These are phyloP conservation scores for Ernsta delagoae DNA, from an alignment of 2,888 invertebrate species.

Conservation along the genomic window DNA sequence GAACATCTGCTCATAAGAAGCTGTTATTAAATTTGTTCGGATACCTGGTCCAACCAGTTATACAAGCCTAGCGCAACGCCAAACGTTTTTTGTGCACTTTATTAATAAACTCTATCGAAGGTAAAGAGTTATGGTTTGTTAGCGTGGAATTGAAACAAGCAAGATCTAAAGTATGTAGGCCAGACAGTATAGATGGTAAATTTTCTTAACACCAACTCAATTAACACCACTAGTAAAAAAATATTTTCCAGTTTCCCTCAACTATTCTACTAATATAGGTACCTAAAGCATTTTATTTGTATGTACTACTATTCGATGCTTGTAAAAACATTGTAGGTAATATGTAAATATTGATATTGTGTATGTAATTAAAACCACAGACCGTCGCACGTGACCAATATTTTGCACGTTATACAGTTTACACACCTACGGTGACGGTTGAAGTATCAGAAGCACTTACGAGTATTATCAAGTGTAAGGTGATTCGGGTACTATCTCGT, in stretches of 20 bases:
- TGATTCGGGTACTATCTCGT: constrained; percentile 51
- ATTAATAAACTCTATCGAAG: constrained; percentile 29
- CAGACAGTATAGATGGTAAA: neutral
- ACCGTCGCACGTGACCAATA: constrained; percentile 10
- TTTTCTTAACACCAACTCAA: neutral
- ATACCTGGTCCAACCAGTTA: constrained; percentile 39
- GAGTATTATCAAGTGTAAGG: constrained; percentile 33
- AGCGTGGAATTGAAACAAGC: neutral
- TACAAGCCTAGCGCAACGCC: constrained; percentile 32
- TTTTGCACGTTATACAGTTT: constrained; percentile 7
- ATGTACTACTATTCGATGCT: too few species aligned
- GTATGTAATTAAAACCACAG: neutral
- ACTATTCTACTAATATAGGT: too few species aligned
- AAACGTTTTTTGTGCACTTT: constrained; percentile 35
- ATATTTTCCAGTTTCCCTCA: neutral
- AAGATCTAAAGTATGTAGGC: neutral
- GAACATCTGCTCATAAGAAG: constrained; percentile 72
- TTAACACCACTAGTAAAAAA: too few species aligned
- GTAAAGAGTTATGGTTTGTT: constrained; percentile 22
- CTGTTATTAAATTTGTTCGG: constrained; percentile 54
- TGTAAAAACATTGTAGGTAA: too few species aligned
- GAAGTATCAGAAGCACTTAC: constrained; percentile 8
- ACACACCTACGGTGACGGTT: constrained; percentile 35
- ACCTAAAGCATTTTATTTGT: too few species aligned
- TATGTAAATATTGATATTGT: too few species aligned